These are phyloP conservation scores for Pseudomyrmex cubaensis DNA, from an alignment of 1,140 invertebrate species.

Conservation along the genomic window DNA sequence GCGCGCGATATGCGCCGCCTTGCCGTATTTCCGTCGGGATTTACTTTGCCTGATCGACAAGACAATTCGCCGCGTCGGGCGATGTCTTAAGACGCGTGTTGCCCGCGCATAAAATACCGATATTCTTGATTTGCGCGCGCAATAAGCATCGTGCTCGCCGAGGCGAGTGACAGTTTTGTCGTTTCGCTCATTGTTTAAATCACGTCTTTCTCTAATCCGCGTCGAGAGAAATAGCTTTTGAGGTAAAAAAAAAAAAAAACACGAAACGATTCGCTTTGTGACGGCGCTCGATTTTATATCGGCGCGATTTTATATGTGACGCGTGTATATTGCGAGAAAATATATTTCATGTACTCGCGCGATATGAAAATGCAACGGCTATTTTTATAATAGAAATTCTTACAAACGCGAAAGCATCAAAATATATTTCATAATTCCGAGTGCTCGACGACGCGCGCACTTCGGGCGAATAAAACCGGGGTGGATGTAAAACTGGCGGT, in stretches of 20 bases:
- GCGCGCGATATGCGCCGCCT: constrained; percentile 30
- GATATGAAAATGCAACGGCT: too few species aligned
- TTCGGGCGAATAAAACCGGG: neutral
- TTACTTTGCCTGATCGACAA: constrained; percentile 43
- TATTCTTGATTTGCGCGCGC: constrained; percentile 5
- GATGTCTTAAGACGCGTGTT: too few species aligned
- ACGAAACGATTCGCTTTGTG: neutral
- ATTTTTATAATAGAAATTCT: too few species aligned
- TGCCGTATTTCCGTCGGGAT: constrained; percentile 36
- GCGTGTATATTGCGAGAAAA: neutral
- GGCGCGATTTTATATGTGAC: constrained; percentile 1
- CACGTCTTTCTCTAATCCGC: constrained; percentile 5
- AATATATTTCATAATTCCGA: constrained; percentile 1
- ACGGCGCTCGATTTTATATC: constrained; percentile 8
- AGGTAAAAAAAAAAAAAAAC: neutral
- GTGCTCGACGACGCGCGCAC: neutral
- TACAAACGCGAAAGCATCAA: too few species aligned
- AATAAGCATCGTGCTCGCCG: constrained; percentile 5
- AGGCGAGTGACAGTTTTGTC: constrained; percentile 4
- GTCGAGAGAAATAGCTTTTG: neutral
- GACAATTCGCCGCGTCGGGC: constrained; percentile 41
- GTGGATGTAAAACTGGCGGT: neutral
- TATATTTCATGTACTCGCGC: neutral
- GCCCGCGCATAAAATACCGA: too few species aligned
- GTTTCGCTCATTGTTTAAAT: constrained; percentile 37